phyloP scores from a whole-genome alignment of 2,888 invertebrate genomes.

The Drosophila anceps region DNA sequence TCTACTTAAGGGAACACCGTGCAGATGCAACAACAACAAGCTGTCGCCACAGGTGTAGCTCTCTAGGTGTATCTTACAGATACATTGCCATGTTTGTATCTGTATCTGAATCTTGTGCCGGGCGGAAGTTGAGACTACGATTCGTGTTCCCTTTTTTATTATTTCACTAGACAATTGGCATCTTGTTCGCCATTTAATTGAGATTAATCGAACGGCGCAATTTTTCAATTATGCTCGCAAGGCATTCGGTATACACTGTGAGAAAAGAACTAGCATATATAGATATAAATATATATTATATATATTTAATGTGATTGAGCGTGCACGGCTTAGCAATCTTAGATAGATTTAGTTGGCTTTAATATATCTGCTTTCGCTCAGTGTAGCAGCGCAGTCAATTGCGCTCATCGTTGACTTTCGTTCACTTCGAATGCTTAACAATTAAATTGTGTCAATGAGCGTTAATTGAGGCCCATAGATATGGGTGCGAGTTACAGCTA shows the following conservation, averaged over 20 bases:
- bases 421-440: slow-evolving; percentile 40
- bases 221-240: slow-evolving; percentile 42
- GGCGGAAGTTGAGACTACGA: slow-evolving; percentile 37
- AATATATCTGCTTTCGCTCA: slow-evolving; percentile 12
- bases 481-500: slow-evolving; percentile 23
- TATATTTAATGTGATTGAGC: not conserved
- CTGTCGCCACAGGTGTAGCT: slow-evolving; percentile 60
- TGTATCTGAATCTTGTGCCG: slow-evolving; percentile 15
- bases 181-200: slow-evolving; percentile 65
- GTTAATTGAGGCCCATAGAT: slow-evolving; percentile 69
- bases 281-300: not conserved
- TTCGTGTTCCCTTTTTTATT: slow-evolving; percentile 18
- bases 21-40: slow-evolving; percentile 14
- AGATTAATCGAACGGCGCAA: slow-evolving; percentile 63
- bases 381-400: slow-evolving; percentile 32
- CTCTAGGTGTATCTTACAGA: not conserved
- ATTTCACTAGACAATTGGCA: slow-evolving; percentile 53
- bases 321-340: not conserved
- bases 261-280: slow-evolving; percentile 2
- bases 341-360: too few species aligned
- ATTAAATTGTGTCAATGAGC: slow-evolving; percentile 75
- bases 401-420: slow-evolving; percentile 37
- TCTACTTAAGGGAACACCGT: slow-evolving; percentile 43
- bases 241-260: slow-evolving; percentile 11
- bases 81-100: not conserved